phyloP scores from a whole-genome alignment of 1,140 invertebrate species.

The Microplitis demolitor region DNA sequence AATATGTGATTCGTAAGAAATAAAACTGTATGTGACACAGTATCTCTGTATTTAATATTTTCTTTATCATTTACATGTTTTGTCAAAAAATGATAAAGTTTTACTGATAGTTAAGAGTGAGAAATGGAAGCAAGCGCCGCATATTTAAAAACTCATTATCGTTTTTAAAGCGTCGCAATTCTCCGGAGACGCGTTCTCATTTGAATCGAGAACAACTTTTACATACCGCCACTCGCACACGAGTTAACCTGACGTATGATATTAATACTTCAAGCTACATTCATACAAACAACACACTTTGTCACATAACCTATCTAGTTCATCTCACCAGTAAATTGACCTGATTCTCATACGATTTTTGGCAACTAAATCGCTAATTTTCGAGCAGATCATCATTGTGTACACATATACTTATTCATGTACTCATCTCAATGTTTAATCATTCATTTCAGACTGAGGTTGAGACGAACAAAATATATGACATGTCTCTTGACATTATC shows the following conservation, averaged over 20 bases:
- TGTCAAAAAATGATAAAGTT: not conserved
- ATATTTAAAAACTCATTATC: slow-evolving; percentile 14
- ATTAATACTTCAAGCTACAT: slow-evolving; percentile 30
- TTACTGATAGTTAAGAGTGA: not conserved
- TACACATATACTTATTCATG: not conserved
- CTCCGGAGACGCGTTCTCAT: slow-evolving; percentile 13
- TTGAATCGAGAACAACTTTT: slow-evolving; percentile 13
- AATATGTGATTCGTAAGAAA: too few relatives aligned
- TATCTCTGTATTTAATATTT: too few relatives aligned
- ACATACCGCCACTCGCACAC: not conserved
- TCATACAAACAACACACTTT: slow-evolving; percentile 31
- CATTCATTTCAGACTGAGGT: too few relatives aligned
- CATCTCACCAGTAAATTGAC: slow-evolving; percentile 34
- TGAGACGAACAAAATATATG: too few relatives aligned
- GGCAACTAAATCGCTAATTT: slow-evolving; percentile 31
- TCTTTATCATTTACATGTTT: not conserved
- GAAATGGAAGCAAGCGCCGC: not conserved
- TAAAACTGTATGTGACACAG: too few relatives aligned
- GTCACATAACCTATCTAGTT: slow-evolving; percentile 34
- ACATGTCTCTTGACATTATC: not conserved
- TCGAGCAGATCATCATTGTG: not conserved
- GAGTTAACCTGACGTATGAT: not conserved
- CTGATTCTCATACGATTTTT: slow-evolving; percentile 43
- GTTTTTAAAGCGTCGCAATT: slow-evolving; percentile 6
- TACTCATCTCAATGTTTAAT: too few relatives aligned